A percentile compares a stretch with the other conserved stretches of the same genome.
phyloP scores from a whole-genome alignment of 2,888 invertebrate genomes.

The Melanargia galathea region DNA sequence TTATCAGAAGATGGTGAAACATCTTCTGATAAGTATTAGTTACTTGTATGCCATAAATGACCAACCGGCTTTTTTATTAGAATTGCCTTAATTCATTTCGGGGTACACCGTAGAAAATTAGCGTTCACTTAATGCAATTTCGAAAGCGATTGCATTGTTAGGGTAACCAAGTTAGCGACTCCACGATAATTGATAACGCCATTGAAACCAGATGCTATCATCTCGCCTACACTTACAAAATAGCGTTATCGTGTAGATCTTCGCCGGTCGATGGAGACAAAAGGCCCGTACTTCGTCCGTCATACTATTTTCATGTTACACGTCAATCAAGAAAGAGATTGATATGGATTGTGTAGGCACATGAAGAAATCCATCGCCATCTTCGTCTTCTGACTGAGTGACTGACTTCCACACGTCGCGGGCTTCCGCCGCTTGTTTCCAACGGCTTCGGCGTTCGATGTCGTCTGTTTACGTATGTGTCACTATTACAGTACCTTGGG shows the following conservation, averaged over 20 bases:
- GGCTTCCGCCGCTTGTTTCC: too few relatives aligned
- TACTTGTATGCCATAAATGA: background rate
- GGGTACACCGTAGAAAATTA: conserved; percentile 22
- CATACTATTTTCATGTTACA: background rate
- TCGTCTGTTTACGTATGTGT: too few relatives aligned
- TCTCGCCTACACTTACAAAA: conserved; percentile 24
- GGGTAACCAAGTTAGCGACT: conserved; percentile 61
- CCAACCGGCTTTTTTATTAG: background rate
- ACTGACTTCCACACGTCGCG: too few relatives aligned
- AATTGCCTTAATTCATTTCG: conserved; percentile 16
- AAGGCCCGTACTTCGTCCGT: background rate
- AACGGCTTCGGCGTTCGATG: too few relatives aligned
- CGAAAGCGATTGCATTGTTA: conserved; percentile 66
- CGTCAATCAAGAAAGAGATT: background rate
- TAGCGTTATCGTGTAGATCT: conserved; percentile 8
- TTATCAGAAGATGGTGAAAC: too few relatives aligned
- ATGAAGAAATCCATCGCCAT: too few relatives aligned
- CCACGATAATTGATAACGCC: conserved; percentile 69
- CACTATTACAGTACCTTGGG: too few relatives aligned
- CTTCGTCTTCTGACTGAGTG: too few relatives aligned
- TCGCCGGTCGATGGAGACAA: background rate
- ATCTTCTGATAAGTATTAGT: too few relatives aligned
- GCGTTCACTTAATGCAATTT: conserved; percentile 35
- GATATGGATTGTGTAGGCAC: too few relatives aligned
- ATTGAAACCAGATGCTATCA: conserved; percentile 55